Conservation (phyloP, 1,140 invertebrate genomes). For the Drosophila funebris region DNA sequence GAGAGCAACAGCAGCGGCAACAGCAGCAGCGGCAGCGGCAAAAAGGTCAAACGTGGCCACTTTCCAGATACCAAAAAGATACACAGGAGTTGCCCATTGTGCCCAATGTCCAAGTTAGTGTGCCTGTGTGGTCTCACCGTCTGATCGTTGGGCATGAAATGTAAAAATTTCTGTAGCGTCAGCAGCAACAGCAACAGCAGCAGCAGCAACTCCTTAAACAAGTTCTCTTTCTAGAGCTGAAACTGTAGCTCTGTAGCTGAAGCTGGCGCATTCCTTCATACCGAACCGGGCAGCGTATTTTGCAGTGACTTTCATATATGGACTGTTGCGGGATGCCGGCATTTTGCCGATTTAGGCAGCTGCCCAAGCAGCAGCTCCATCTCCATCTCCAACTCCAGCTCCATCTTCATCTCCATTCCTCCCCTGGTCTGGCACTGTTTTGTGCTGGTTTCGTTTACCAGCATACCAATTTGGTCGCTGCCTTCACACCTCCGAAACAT, state of each 20-base stretch:
- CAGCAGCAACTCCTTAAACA: slow-evolving; percentile 45
- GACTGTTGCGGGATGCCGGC: slow-evolving; percentile 42
- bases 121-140: slow-evolving; percentile 45
- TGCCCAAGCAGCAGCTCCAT: background rate
- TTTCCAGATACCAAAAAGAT: slow-evolving; percentile 32
- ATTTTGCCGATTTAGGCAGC: slow-evolving; percentile 38
- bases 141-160: slow-evolving; percentile 36
- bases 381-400: background rate
- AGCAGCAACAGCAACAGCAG: background rate
- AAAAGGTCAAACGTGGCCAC: slow-evolving; percentile 58
- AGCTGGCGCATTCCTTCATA: slow-evolving; percentile 42
- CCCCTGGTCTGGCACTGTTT: background rate
- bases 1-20: slow-evolving; percentile 30
- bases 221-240: slow-evolving; percentile 41
- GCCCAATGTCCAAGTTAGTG: slow-evolving; percentile 25
- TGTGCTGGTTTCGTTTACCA: slow-evolving; percentile 52
- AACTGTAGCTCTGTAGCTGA: slow-evolving; percentile 3
- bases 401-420: background rate
- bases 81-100: slow-evolving; percentile 35
- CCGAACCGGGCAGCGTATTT: slow-evolving; percentile 31
- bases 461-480: slow-evolving; percentile 53
- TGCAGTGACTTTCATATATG: slow-evolving; percentile 50
- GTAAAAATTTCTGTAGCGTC: slow-evolving; percentile 52
- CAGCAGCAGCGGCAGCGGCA: slow-evolving; percentile 14
- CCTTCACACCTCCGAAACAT: slow-evolving; percentile 53